Conservation (phyloP, 1,140 invertebrate species). For the Pentalonia nigronervosa region DNA sequence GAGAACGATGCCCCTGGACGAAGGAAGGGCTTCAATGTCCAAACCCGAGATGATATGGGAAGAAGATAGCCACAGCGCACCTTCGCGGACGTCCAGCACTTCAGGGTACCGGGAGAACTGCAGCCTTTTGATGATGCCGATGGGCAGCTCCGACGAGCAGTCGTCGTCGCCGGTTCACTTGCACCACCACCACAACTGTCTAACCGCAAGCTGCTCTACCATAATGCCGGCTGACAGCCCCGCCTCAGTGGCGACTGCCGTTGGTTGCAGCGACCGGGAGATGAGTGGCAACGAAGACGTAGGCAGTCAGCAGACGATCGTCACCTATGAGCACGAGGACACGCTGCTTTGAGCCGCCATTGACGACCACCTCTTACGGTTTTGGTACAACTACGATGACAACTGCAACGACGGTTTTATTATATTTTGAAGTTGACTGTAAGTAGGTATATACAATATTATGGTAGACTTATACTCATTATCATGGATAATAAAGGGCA, state of each 20-base stretch:
- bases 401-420: background rate
- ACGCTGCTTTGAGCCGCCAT: background rate
- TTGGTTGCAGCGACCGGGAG: background rate
- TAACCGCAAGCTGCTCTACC: slow-evolving; percentile 32
- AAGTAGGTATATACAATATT: background rate
- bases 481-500: background rate
- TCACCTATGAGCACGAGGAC: slow-evolving; percentile 11
- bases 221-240: slow-evolving; percentile 5
- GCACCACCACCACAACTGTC: background rate
- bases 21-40: slow-evolving; percentile 63
- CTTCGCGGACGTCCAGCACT: slow-evolving; percentile 74
- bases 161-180: background rate
- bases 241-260: background rate
- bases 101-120: slow-evolving; percentile 65
- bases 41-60: slow-evolving; percentile 75
- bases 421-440: background rate
- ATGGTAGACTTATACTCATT: background rate
- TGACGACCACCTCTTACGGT: background rate
- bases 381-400: background rate
- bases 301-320: slow-evolving; percentile 36
- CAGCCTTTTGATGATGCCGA: slow-evolving; percentile 61
- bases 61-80: slow-evolving; percentile 74
- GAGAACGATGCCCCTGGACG: background rate
- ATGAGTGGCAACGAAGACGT: background rate
- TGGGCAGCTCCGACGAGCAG: slow-evolving; percentile 55